Base-by-base conservation (phyloP, 2,888 invertebrate species). In the Brachycybe producta region DNA sequence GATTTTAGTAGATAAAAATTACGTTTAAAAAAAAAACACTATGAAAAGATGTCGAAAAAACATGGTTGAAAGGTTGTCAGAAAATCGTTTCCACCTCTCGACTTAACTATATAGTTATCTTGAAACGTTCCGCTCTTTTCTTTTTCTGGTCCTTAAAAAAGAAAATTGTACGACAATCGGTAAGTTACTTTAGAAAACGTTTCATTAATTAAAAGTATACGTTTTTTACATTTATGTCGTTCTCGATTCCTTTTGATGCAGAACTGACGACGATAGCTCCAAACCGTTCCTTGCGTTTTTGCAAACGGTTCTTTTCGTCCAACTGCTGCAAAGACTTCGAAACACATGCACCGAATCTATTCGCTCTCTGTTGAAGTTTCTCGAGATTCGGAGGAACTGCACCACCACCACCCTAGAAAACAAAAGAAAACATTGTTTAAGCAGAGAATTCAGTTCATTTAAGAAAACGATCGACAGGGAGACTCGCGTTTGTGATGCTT, bases 221-320 rank as follows among this genome's bases (percentile, higher is more conserved):
- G n/a, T 30, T 30, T 30, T 30, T 8, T 30, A 30, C n/a, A 30
- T 30, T 30, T 30, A 30, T 30, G 8, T 30, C n/a, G n/a, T 30
- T 30, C n/a, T 11, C 32, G 32, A 11, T 38, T 38, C 38, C 7
- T 38, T 7, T 7, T 7, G 15, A 38, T 11, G 7, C 7, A 8
- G 38, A 13, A 7, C 38, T 38, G 38, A 38, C 45, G 5, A 34
- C 34, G 5, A 30, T 26, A n/a, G 34, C 34, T 13, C 45, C 45
- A 35, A 45, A 45, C n/a, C 45, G 32, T 23, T 30, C 45, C 26
- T 45, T 45, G 5, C 45, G 45, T 35, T 45, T 45, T 19, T 34
- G 21, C 34, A 45, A 21, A 13, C 45, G 45, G 13, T 45, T 35
- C 1, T 2, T 8, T 13, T 45, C 45, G 23, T 45, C 45, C 2